Conservation (phyloP, 2,888 invertebrate genomes). For the Rotaria magnacalcarata region DNA sequence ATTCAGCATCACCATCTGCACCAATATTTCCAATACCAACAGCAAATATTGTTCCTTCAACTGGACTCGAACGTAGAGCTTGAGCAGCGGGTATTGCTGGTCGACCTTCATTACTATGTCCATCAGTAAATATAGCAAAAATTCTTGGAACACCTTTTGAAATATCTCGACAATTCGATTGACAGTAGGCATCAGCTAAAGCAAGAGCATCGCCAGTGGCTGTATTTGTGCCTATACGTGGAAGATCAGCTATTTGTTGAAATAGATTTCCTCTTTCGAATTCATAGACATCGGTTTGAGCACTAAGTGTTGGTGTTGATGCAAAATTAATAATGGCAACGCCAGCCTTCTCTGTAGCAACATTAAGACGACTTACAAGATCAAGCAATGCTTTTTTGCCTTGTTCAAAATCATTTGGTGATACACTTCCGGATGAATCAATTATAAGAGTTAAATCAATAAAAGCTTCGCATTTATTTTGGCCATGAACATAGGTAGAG, state of each 20-base stretch:
- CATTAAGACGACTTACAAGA: conserved; percentile 7
- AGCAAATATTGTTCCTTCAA: not conserved
- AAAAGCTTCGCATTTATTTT: conserved; percentile 13
- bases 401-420: not conserved
- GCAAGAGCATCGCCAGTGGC: not conserved
- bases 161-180: not conserved
- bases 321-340: not conserved
- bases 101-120: conserved; percentile 4
- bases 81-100: not conserved
- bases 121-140: not conserved
- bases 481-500: not conserved
- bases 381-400: not conserved
- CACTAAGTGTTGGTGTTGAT: not conserved
- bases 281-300: not conserved
- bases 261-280: not conserved
- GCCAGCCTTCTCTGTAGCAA: not conserved
- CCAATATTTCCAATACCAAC: not conserved
- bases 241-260: not conserved
- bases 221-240: not conserved
- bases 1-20: not conserved
- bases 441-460: not conserved
- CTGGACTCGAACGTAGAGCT: not conserved
- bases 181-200: not conserved
- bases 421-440: not conserved
- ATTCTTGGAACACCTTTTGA: not conserved